These are phyloP conservation scores for Itoplectis maculator DNA, from an alignment of 2,888 invertebrate genomes.

Conservation along the genomic window DNA sequence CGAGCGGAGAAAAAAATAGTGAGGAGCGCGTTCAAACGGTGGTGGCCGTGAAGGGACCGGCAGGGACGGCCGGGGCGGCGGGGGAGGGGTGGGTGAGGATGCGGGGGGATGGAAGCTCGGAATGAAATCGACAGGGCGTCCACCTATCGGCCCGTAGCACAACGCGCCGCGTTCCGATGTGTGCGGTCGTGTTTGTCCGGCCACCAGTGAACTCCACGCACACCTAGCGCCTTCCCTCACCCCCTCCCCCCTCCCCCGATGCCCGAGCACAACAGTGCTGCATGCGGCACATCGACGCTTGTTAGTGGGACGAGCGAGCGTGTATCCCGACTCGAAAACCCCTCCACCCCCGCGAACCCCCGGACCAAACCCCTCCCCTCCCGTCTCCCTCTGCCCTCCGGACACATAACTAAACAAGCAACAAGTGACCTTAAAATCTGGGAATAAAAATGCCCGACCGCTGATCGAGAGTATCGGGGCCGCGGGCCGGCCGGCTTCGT, in stretches of 20 bases:
- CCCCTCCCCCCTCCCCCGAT: conserved; percentile 25
- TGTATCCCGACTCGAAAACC: conserved; percentile 53
- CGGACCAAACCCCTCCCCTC: conserved; percentile 16
- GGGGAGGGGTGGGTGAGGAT: too few species aligned
- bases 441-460: conserved; percentile 82
- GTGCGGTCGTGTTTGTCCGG: conserved; percentile 52
- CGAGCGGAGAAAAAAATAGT: conserved; percentile 76
- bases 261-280: conserved; percentile 63
- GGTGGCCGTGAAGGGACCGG: conserved; percentile 60
- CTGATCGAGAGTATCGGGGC: conserved; percentile 80
- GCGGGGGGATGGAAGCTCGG: conserved; percentile 61
- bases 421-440: conserved; percentile 84
- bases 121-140: conserved; percentile 83
- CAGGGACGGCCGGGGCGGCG: conserved; percentile 13
- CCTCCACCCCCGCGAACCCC: conserved; percentile 2
- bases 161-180: conserved; percentile 70
- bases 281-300: conserved; percentile 67
- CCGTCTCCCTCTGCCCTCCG: conserved; percentile 66
- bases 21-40: conserved; percentile 66
- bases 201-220: conserved; percentile 61
- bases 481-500: conserved; percentile 61
- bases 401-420: conserved; percentile 84
- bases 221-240: conserved; percentile 37
- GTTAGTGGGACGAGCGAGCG: conserved; percentile 67
- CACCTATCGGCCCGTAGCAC: conserved; percentile 81